phyloP scores from a whole-genome alignment of 1,140 invertebrate genomes.

The Platyura marginata region DNA sequence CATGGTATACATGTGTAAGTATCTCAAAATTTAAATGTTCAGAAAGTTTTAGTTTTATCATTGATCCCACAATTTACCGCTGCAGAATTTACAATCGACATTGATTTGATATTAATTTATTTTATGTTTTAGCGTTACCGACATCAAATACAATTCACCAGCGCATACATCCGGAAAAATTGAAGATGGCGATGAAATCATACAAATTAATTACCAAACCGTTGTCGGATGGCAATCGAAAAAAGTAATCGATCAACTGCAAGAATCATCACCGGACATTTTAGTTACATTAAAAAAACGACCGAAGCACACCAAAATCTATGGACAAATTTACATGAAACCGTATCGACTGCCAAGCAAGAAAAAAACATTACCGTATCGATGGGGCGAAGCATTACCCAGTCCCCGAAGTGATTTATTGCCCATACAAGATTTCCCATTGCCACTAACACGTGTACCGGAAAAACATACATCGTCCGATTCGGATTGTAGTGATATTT shows the following conservation, averaged over 20 bases:
- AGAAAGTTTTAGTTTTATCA: no score
- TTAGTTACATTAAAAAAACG: conserved; percentile 68
- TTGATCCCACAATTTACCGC: no score
- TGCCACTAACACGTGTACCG: conserved; percentile 22
- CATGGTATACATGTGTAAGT: conserved; percentile 55
- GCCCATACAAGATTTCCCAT: conserved; percentile 38
- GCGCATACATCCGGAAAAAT: conserved; percentile 77
- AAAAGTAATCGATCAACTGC: conserved; percentile 56
- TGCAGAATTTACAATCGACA: no score
- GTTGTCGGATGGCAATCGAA: conserved; percentile 76
- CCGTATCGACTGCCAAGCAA: conserved; percentile 58
- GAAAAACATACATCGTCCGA: conserved; percentile 11
- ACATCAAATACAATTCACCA: conserved; percentile 66
- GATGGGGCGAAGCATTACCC: conserved; percentile 45
- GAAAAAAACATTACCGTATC: conserved; percentile 41
- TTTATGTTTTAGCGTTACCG: conserved; percentile 32
- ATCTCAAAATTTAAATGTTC: no score
- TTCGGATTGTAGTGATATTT: conserved; percentile 13
- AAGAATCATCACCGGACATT: conserved; percentile 62
- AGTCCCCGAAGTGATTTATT: conserved; percentile 43
- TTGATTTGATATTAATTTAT: neutral
- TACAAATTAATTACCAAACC: conserved; percentile 84
- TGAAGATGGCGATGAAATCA: conserved; percentile 83
- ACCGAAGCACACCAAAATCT: conserved; percentile 64
- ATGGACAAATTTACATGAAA: conserved; percentile 65